Percentiles rank a stretch among this genome's conserved stretches.
These are phyloP conservation scores for Tetrao urogallus DNA, from an alignment of 2,113 vertebrate genomes.

Conservation along the genomic window DNA sequence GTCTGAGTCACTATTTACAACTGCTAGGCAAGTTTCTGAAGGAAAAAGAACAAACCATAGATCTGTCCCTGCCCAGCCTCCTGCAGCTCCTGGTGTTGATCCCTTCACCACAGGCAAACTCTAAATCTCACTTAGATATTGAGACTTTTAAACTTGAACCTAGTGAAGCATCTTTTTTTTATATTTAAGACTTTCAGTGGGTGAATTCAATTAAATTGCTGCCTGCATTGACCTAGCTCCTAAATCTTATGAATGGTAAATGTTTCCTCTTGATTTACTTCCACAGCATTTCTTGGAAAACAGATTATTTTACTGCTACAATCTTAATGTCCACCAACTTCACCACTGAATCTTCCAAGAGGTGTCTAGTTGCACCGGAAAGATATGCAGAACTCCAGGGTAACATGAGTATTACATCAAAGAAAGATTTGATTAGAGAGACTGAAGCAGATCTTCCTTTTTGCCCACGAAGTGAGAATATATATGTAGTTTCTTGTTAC, in stretches of 20 bases:
- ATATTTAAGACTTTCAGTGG: background rate
- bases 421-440: background rate
- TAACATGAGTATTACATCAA: background rate
- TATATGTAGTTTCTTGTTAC: rapidly evolving
- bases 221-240: background rate
- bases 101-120: background rate
- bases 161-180: background rate
- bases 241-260: background rate
- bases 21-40: background rate
- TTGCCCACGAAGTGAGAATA: rapidly evolving
- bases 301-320: background rate
- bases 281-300: rapidly evolving
- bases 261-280: background rate
- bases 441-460: background rate
- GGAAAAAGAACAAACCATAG: background rate
- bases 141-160: background rate
- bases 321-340: background rate
- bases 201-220: background rate
- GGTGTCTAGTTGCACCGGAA: background rate
- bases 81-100: background rate
- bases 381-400: background rate
- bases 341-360: background rate
- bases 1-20: background rate
- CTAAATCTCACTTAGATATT: background rate
- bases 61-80: background rate